Evolutionary conservation across 23 tunicate species (phyloP).

Genomic region (Diplosoma virens): DNA sequence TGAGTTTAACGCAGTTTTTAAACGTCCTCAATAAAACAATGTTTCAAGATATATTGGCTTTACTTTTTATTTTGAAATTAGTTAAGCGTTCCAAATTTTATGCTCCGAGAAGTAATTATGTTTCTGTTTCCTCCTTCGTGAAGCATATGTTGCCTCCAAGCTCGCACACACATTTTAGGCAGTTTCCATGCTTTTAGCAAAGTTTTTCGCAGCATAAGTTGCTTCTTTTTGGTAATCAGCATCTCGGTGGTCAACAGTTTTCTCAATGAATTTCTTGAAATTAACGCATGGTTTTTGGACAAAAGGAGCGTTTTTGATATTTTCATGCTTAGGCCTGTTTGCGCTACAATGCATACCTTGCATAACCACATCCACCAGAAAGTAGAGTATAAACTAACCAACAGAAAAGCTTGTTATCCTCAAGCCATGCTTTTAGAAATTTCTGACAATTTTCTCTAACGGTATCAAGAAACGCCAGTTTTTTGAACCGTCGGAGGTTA

Average conservation of each 20-base stretch:
- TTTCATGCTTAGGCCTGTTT: not conserved
- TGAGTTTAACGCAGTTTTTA: too few species aligned
- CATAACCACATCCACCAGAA: constrained; percentile 33
- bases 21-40: too few species aligned
- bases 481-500: not conserved
- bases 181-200: constrained; percentile 22
- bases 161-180: constrained; percentile 1
- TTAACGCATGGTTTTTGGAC: constrained; percentile 11
- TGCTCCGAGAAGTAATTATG: not conserved
- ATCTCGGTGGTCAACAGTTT: constrained; percentile 17
- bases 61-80: too few species aligned
- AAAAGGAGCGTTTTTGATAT: constrained; percentile 19
- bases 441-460: not conserved
- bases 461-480: not conserved
- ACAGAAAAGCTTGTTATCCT: not conserved
- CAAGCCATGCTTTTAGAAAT: constrained; percentile 3
- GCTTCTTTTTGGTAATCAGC: constrained; percentile 24
- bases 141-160: constrained; percentile 18
- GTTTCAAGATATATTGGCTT: too few species aligned
- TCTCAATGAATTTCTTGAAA: constrained; percentile 19
- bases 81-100: too few species aligned
- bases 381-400: constrained; percentile 22
- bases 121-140: constrained; percentile 1
- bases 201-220: constrained; percentile 22
- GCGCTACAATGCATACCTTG: constrained; percentile 6